Evolutionary conservation across 2,797 vertebrate genomes (phyloP).

Genomic region (Erithacus rubecula): DNA sequence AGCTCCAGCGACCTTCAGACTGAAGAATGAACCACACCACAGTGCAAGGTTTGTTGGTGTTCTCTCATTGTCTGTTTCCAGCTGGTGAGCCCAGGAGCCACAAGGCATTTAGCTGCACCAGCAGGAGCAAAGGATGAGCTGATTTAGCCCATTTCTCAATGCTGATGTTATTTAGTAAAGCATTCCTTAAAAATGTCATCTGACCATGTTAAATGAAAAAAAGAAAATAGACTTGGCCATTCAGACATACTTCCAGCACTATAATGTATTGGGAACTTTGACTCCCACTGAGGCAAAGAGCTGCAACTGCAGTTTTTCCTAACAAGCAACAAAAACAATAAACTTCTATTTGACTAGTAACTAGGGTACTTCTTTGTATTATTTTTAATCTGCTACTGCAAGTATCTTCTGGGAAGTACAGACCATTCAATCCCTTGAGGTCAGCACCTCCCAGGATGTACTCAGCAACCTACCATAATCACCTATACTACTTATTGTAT

Average conservation of each 20-base stretch:
- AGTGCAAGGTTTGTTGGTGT: background rate
- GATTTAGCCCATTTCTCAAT: background rate
- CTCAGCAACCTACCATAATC: background rate
- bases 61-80: background rate
- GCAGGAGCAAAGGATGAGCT: background rate
- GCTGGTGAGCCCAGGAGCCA: background rate
- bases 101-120: background rate
- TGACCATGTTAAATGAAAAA: background rate
- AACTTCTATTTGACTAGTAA: background rate
- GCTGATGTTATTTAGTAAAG: background rate
- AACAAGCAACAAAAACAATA: background rate
- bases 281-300: background rate
- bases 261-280: background rate
- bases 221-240: background rate
- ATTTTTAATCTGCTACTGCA: background rate
- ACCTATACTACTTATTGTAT: conserved; percentile 25
- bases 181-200: background rate
- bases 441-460: conserved; percentile 68
- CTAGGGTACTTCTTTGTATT: background rate
- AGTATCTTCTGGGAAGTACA: background rate
- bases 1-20: background rate
- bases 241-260: background rate
- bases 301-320: background rate
- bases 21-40: background rate
- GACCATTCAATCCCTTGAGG: conserved; percentile 71